Percentiles rank a stretch among this genome's conserved stretches.
These are phyloP conservation scores for Meles meles DNA, from an alignment of 2,113 vertebrate species.

Conservation along the genomic window DNA sequence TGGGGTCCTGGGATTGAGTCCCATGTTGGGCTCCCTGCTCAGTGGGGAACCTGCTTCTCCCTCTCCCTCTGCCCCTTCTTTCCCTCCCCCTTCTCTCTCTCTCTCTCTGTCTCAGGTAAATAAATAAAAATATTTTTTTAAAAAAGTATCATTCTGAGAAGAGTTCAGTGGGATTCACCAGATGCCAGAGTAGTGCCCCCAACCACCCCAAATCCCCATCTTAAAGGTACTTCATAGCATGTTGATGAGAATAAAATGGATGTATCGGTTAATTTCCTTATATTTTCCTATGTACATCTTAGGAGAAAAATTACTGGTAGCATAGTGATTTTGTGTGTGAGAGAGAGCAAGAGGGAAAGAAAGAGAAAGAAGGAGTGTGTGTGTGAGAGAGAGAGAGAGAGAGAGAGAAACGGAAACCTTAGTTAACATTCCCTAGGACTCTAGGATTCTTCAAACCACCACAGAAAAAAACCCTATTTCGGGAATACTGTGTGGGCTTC, in stretches of 20 bases:
- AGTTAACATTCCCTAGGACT: neutral
- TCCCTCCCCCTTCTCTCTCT: neutral
- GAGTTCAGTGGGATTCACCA: neutral
- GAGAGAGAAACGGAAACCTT: neutral
- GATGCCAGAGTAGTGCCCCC: neutral
- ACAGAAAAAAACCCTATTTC: neutral
- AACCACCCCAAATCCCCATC: neutral
- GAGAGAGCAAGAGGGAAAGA: neutral
- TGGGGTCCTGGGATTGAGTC: neutral
- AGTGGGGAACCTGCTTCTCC: neutral
- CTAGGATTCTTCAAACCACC: neutral
- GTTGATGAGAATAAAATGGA: neutral
- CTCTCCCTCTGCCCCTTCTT: neutral
- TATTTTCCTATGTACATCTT: neutral
- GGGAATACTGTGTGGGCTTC: neutral
- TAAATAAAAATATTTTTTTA: neutral
- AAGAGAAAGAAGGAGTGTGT: neutral
- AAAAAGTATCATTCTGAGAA: conserved; percentile 4
- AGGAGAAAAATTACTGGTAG: neutral
- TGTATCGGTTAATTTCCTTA: neutral
- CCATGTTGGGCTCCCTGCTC: neutral
- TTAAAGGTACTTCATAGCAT: neutral
- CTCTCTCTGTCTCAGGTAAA: neutral
- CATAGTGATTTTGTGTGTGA: neutral
- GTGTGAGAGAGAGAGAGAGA: neutral